Base-by-base conservation (phyloP, 2,888 invertebrate species). In the Atethmia centrago region DNA sequence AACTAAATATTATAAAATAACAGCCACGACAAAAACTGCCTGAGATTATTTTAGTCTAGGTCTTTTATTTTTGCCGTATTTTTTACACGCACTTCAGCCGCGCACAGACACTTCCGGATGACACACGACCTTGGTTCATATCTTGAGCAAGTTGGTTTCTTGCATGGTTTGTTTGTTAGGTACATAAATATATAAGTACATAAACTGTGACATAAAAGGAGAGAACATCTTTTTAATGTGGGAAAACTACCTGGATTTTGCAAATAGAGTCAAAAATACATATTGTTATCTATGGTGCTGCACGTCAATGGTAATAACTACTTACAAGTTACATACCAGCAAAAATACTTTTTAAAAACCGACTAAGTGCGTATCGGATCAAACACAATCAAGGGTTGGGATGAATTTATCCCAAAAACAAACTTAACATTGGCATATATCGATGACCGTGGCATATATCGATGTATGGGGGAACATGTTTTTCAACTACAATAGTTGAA, bases 121-220 rank as follows among this genome's bases (percentile, higher is more conserved):
- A 31, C 68, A 19, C 62, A 40, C 66, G 83, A 51, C 87, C 88
- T 89, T 89, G 87, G 79, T 53, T 75, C 73, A 79, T 75, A 77
- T 74, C 79, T 78, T 82, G 67, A 71, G 49, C 73, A 71, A 77
- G 77, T 75, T 69, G 68, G 83, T 72, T 56, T 74, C 49, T 58
- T 68, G 36, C 8, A 45, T 51, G 49, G 65, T 74, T 68, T 47
- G 21, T 66, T 74, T 68, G 59, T 66, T 51, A 49, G 9, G 73
- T 58, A 49, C 51, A 10, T 49, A 16, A 4, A 36, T 10, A 51
- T 10, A n/a, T n/a, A 36, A 9, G 19, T 67, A 49, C 21, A 21
- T n/a, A 78, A 58, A 49, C 63, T 80, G 69, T 49, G 73, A 73
- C 79, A 71, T 80, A 79, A 61, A 56, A 61, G 53, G 51, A 75